Evolutionary conservation across 1,140 invertebrate genomes (phyloP).

Genomic region (Leptinotarsa lineolata): DNA sequence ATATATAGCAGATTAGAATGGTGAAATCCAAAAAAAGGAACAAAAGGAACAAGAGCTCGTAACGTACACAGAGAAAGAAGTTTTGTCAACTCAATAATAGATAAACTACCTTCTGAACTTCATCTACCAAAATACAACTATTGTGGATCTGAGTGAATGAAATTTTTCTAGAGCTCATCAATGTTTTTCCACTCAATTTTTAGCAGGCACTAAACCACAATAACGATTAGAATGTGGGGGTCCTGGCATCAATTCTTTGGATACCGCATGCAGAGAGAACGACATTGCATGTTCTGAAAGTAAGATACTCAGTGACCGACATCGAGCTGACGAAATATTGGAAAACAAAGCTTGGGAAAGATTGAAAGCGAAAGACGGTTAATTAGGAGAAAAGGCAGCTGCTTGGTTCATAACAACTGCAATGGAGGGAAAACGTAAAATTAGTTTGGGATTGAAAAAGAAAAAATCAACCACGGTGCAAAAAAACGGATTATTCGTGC

Average conservation of each 20-base stretch:
- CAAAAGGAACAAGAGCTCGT: too few relatives aligned
- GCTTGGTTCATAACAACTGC: constrained; percentile 32
- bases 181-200: neutral
- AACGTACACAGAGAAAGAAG: too few relatives aligned
- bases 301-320: constrained; percentile 37
- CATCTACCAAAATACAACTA: too few relatives aligned
- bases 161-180: too few relatives aligned
- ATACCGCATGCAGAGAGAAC: neutral
- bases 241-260: neutral
- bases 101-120: too few relatives aligned
- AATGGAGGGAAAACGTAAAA: constrained; percentile 40
- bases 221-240: neutral
- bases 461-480: neutral
- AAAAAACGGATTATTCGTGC: constrained; percentile 48
- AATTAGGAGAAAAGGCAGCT: constrained; percentile 50
- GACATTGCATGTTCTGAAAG: neutral
- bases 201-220: neutral
- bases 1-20: too few relatives aligned
- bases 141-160: too few relatives aligned
- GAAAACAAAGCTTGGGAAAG: constrained; percentile 52
- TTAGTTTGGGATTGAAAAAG: constrained; percentile 34
- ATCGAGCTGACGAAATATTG: constrained; percentile 55
- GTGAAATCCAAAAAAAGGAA: too few relatives aligned
- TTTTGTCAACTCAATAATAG: too few relatives aligned
- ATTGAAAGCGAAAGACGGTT: constrained; percentile 52